Evolutionary conservation across 2,113 vertebrate genomes (phyloP).

Genomic region (Ifrita kowaldi): DNA sequence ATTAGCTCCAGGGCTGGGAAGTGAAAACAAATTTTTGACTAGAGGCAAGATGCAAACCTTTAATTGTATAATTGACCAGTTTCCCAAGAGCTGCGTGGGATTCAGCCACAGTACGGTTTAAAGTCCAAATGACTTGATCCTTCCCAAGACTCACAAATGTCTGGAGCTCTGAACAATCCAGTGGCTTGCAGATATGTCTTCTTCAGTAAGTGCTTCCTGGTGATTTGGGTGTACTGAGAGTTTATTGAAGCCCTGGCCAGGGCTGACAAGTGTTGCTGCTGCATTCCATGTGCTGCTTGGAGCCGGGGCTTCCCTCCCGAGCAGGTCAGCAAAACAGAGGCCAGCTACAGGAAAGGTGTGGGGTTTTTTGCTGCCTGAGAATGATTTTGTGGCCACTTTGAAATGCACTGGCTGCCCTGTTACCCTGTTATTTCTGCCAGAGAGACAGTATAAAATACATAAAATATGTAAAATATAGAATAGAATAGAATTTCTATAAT

Average conservation of each 20-base stretch:
- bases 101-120: not conserved
- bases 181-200: not conserved
- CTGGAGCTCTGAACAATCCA: not conserved
- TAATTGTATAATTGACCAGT: not conserved
- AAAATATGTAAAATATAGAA: not conserved
- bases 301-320: rapidly evolving
- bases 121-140: not conserved
- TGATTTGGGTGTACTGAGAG: not conserved
- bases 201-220: not conserved
- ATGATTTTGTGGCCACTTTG: not conserved
- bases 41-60: not conserved
- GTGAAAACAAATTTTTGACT: not conserved
- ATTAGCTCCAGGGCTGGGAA: not conserved
- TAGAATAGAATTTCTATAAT: not conserved
- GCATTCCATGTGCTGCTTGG: not conserved
- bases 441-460: not conserved
- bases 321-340: not conserved
- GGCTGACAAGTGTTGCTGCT: not conserved
- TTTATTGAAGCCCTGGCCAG: not conserved
- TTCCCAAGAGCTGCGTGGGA: not conserved
- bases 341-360: not conserved
- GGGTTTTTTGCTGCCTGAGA: not conserved
- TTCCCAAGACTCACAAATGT: not conserved
- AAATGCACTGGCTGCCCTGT: not conserved
- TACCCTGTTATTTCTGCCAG: not conserved